Evolutionary conservation across 2,113 vertebrate species (phyloP).

Genomic region (Cebus imitator): DNA sequence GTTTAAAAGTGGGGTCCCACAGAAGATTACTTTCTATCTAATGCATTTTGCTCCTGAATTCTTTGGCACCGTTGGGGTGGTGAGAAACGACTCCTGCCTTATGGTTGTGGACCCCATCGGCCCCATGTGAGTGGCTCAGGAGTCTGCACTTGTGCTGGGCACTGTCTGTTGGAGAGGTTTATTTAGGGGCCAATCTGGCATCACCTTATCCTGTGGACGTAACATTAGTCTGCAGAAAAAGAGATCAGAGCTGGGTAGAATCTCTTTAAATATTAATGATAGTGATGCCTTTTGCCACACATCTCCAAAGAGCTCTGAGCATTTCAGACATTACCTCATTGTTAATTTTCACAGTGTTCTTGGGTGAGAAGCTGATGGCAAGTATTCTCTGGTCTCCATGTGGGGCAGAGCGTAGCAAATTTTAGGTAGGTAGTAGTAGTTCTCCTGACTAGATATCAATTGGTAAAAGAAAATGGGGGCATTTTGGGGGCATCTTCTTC

Average conservation of each 20-base stretch:
- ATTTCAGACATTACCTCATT: constrained; percentile 76
- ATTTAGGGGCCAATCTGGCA: constrained; percentile 51
- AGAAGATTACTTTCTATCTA: neutral
- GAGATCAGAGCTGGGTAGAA: constrained; percentile 68
- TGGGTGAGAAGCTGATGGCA: constrained; percentile 59
- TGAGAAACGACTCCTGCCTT: neutral
- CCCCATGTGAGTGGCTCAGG: neutral
- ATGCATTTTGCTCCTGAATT: neutral
- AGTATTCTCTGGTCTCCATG: neutral
- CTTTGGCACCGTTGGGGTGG: neutral
- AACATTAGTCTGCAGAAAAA: constrained; percentile 77
- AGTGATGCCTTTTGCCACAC: constrained; percentile 71
- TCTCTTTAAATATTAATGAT: constrained; percentile 76
- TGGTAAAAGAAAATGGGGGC: neutral
- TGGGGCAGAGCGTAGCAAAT: neutral
- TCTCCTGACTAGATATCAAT: neutral
- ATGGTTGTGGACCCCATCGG: neutral
- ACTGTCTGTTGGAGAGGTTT: constrained; percentile 2
- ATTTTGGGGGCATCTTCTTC: neutral
- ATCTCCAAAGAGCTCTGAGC: constrained; percentile 64
- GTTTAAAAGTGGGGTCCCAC: neutral
- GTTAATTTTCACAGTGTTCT: constrained; percentile 60
- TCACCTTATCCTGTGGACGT: constrained; percentile 61
- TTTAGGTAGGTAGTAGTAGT: neutral
- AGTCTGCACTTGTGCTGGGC: neutral